Evolutionary conservation across 2,113 vertebrate species (phyloP), one percentile per base, ranked within the genome.

Genomic region (Anoplopoma fimbria): DNA sequence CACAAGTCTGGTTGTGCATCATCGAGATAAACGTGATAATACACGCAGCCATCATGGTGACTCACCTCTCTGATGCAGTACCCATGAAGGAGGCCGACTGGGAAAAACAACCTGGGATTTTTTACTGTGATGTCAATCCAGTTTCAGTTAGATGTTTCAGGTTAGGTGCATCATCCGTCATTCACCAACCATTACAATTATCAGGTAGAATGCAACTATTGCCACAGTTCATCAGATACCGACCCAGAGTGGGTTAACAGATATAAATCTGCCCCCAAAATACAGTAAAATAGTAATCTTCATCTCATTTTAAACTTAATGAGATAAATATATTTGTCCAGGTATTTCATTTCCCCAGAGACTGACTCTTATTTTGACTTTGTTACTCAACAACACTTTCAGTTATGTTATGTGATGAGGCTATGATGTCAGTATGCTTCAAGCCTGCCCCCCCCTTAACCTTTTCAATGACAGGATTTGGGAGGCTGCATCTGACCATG

Each of bases 41-140:
- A 81, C 73, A 36, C 17, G 65, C 21, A 36, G 27, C 4, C 29
- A 47, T 12, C 57, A 27, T n/a, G 19, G 33, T 91, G 89, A 91
- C 80, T 91, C 89, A 92, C 7, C 1, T 49, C 17, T 33, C 13
- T 58, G 25, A n/a, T n/a, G n/a, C n/a, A n/a, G n/a, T n/a, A n/a
- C n/a, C n/a, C n/a, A n/a, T n/a, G n/a, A n/a, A n/a, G n/a, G n/a
- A n/a, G n/a, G n/a, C n/a, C n/a, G n/a, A n/a, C n/a, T n/a, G 3
- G 1, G 1, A 27, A 53, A 74, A 4, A 62, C 57, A 47, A 31
- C 6, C 8, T 3, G 73, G 74, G 74, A 25, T 0, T 89, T 72
- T 85, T 82, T 31, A 12, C n/a, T n/a, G 21, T 82, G 29, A 82
- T 1, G 23, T 84, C 25, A 78, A 14, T 17, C 14, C 23, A 65